A percentile compares a stretch with the other conserved stretches of the same genome.
Evolutionary conservation across 2,888 invertebrate species (phyloP).

Genomic region (Athripsodes cinereus): DNA sequence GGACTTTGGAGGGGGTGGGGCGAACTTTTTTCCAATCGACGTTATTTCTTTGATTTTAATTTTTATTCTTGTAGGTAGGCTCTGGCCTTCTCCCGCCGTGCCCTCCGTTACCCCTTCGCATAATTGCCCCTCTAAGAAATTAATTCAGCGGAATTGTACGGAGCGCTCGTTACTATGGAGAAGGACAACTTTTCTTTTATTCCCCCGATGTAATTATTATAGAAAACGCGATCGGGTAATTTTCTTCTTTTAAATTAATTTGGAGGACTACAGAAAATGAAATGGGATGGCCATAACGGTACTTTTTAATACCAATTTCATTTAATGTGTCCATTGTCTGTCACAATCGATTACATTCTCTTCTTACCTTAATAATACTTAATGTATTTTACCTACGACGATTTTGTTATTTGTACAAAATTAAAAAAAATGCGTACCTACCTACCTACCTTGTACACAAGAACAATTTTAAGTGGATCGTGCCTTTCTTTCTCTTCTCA

Average conservation of each 20-base stretch:
- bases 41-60: slow-evolving; percentile 28
- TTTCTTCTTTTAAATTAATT: slow-evolving; percentile 19
- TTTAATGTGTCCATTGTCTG: slow-evolving; percentile 17
- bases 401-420: background rate
- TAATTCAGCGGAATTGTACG: slow-evolving; percentile 27
- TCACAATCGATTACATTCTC: slow-evolving; percentile 12
- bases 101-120: slow-evolving; percentile 23
- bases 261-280: slow-evolving; percentile 15
- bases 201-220: slow-evolving; percentile 25
- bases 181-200: slow-evolving; percentile 21
- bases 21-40: slow-evolving; percentile 20
- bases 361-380: slow-evolving; percentile 1
- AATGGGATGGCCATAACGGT: slow-evolving; percentile 20
- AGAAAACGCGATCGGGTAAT: slow-evolving; percentile 27
- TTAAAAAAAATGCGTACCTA: background rate
- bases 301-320: slow-evolving; percentile 17
- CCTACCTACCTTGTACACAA: too few species aligned
- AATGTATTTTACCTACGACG: background rate
- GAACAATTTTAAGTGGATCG: too few species aligned
- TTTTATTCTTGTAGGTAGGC: slow-evolving; percentile 25
- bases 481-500: too few species aligned
- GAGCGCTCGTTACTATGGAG: slow-evolving; percentile 24
- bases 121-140: slow-evolving; percentile 28
- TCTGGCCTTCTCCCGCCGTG: background rate
- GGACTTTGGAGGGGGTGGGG: slow-evolving; percentile 8